These are phyloP conservation scores for Heterohyrax brucei DNA, from an alignment of 2,797 vertebrate species.

Conservation along the genomic window DNA sequence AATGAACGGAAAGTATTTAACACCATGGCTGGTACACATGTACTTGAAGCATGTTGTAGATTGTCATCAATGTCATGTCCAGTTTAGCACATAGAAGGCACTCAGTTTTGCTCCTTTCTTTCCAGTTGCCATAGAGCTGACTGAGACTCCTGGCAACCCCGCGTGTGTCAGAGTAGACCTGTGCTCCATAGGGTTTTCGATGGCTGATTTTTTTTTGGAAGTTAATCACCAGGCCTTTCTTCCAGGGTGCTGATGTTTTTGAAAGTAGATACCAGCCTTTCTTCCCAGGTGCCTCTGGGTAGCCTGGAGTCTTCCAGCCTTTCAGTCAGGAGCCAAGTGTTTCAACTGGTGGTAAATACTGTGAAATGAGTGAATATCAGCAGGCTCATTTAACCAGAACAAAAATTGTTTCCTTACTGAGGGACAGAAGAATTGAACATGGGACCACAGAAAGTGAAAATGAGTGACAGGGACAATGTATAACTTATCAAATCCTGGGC, in stretches of 20 bases:
- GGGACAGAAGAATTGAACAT: not conserved
- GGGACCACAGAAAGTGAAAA: constrained; percentile 63
- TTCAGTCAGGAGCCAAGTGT: too few species aligned
- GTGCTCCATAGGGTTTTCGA: not conserved
- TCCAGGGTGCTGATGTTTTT: not conserved
- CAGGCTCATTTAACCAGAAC: constrained; percentile 48
- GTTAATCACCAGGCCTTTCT: not conserved
- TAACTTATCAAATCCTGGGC: constrained; percentile 35
- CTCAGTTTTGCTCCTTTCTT: not conserved
- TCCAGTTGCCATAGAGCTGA: too few species aligned
- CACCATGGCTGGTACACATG: not conserved
- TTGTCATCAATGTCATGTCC: constrained; percentile 31
- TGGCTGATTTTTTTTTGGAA: not conserved
- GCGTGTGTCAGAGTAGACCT: not conserved
- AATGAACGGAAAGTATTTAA: not conserved
- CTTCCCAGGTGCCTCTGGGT: not conserved
- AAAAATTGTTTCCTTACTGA: not conserved
- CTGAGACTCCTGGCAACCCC: not conserved
- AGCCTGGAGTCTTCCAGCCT: not conserved
- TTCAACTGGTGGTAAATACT: not conserved
- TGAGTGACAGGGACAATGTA: constrained; percentile 41
- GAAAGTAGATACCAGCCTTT: not conserved
- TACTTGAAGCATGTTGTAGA: not conserved
- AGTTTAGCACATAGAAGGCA: constrained; percentile 9
- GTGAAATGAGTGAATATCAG: constrained; percentile 58